These are phyloP conservation scores for Mesitornis unicolor DNA, from an alignment of 2,113 vertebrate species.

Conservation along the genomic window DNA sequence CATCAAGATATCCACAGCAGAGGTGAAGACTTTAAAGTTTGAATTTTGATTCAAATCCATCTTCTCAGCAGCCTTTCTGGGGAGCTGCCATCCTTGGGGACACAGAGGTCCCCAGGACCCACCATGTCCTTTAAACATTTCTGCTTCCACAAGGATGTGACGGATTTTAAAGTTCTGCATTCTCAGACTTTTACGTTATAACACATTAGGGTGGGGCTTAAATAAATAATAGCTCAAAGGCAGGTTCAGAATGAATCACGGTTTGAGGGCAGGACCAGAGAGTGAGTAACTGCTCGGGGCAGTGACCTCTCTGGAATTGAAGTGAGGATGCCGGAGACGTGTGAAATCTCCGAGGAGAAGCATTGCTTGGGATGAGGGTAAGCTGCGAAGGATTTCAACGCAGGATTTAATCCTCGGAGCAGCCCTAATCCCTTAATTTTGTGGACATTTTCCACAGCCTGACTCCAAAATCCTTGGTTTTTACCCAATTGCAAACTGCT, in stretches of 20 bases:
- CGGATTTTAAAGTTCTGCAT: background rate
- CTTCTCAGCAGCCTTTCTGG: background rate
- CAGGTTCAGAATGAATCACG: constrained; percentile 46
- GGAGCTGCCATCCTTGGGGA: background rate
- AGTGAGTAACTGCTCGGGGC: constrained; percentile 24
- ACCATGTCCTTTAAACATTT: background rate
- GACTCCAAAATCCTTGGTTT: background rate
- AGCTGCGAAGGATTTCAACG: background rate
- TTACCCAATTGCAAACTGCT: background rate
- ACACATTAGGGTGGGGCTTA: constrained; percentile 43
- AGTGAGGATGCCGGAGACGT: background rate
- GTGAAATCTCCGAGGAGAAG: background rate
- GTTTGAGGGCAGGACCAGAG: constrained; percentile 31
- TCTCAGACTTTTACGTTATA: constrained; percentile 57
- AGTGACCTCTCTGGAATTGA: background rate
- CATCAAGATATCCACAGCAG: background rate
- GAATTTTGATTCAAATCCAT: background rate
- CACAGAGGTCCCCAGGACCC: accelerated
- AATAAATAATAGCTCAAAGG: constrained; percentile 60
- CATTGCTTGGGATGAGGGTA: background rate
- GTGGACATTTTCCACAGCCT: background rate
- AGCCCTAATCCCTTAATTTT: background rate
- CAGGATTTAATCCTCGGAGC: background rate
- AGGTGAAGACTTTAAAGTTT: background rate
- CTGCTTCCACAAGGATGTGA: background rate